phyloP scores from a whole-genome alignment of 2,888 invertebrate species.

The Thereva unica region DNA sequence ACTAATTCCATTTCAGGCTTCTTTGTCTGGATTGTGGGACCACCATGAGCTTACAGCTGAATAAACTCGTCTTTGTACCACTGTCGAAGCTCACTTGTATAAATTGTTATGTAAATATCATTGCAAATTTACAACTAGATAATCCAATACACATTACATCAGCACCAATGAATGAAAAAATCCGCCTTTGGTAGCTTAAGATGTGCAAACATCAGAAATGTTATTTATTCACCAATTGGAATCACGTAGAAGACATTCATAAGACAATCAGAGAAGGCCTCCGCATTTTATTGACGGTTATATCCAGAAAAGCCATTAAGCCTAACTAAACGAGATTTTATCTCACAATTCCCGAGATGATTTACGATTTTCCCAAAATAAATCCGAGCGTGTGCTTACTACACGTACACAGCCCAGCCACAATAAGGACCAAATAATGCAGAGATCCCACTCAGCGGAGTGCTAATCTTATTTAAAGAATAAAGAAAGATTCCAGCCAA shows the following conservation, averaged over 20 bases:
- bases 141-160: too few species aligned
- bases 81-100: too few species aligned
- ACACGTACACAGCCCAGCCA: background rate
- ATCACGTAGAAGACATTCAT: constrained; percentile 11
- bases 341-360: constrained; percentile 36
- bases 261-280: constrained; percentile 22
- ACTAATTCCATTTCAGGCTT: too few species aligned
- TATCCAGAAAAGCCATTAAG: constrained; percentile 28
- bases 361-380: constrained; percentile 30
- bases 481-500: background rate
- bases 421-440: background rate
- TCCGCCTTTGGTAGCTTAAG: too few species aligned
- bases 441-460: background rate
- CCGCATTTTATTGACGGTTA: constrained; percentile 25
- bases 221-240: too few species aligned
- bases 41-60: too few species aligned
- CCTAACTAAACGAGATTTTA: constrained; percentile 36
- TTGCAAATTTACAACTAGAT: too few species aligned
- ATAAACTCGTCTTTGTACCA: too few species aligned
- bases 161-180: too few species aligned
- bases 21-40: too few species aligned
- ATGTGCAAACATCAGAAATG: too few species aligned
- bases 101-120: too few species aligned
- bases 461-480: constrained; percentile 24
- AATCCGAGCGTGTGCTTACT: background rate